These are phyloP conservation scores for Heliconius charithonia DNA, from an alignment of 2,888 invertebrate genomes.

Conservation along the genomic window DNA sequence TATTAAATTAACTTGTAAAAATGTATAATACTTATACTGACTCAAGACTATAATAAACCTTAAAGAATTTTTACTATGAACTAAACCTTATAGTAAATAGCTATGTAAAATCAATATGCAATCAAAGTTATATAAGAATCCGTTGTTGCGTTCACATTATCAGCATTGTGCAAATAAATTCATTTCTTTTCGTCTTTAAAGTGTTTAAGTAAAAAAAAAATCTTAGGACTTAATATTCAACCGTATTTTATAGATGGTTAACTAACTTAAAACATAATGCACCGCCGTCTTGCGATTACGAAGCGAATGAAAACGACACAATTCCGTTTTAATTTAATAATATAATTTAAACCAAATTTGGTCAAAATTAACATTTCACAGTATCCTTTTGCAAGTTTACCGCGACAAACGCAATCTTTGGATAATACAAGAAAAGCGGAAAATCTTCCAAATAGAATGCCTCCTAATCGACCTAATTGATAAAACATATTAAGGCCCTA, in stretches of 20 bases:
- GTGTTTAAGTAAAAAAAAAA: neutral
- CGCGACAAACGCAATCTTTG: constrained; percentile 4
- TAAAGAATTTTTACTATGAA: constrained; percentile 58
- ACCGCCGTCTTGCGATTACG: neutral
- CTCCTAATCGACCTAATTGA: neutral
- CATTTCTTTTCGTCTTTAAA: constrained; percentile 1
- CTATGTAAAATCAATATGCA: constrained; percentile 58
- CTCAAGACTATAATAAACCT: constrained; percentile 62
- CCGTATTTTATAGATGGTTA: neutral
- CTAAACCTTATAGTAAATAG: constrained; percentile 73
- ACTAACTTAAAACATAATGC: neutral
- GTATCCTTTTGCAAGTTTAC: neutral
- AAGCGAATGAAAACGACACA: neutral
- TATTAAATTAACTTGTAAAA: constrained; percentile 32
- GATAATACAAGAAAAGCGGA: neutral
- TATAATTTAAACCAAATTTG: neutral
- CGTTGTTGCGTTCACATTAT: constrained; percentile 61
- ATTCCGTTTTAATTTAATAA: neutral
- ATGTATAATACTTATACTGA: constrained; percentile 71
- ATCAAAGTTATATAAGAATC: constrained; percentile 52
- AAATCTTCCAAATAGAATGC: neutral
- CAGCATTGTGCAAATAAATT: constrained; percentile 38
- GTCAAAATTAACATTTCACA: too few relatives aligned
- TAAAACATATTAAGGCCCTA: constrained; percentile 3
- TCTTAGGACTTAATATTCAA: neutral